Evolutionary conservation across 2,113 vertebrate species (phyloP), one percentile per base, ranked within the genome.

Genomic region (Chlorocebus sabaeus): DNA sequence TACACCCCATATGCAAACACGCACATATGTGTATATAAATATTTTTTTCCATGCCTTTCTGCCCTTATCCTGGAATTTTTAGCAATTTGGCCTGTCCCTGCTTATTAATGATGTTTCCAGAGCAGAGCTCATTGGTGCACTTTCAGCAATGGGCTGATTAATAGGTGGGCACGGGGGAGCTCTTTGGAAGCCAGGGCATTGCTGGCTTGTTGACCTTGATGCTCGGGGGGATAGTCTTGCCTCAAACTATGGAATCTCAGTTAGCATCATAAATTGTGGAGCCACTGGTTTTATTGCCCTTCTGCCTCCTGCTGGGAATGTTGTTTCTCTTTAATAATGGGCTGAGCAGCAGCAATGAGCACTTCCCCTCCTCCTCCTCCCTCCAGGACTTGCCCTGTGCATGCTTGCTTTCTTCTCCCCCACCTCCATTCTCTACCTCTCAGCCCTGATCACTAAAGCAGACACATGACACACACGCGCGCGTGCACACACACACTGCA

Each of bases 71-170:
- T 98, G 98, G 97, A 99, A 98, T 98, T 98, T 97, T 95, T 97
- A 97, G 97, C 97, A 98, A 98, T 98, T 98, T 98, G 98, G 98
- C 98, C 97, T 97, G 98, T 99, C 98, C 96, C 95, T 98, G 91
- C 96, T 98, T 98, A 97, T 98, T 99, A 99, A 98, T 98, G 98
- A 96, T 97, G 98, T 98, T 98, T 98, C 98, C 98, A 98, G 98
- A 98, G 96, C 90, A 96, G 96, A 97, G 97, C 95, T 98, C 97
- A 97, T 97, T 98, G 98, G 98, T 98, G 98, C 97, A 98, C 98
- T 98, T 98, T 95, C 94, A 91, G 98, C 98, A 98, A 98, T 88
- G 98, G 80, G 97, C 98, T 98, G 98, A 98, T 98, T 97, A 98
- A 98, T 98, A 96, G 97, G 95, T 67, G 85, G 97, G 93, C 97